A percentile compares a stretch with the other conserved stretches of the same genome.
phyloP scores from a whole-genome alignment of 2,113 vertebrate species.

The Oxyruncus cristatus region DNA sequence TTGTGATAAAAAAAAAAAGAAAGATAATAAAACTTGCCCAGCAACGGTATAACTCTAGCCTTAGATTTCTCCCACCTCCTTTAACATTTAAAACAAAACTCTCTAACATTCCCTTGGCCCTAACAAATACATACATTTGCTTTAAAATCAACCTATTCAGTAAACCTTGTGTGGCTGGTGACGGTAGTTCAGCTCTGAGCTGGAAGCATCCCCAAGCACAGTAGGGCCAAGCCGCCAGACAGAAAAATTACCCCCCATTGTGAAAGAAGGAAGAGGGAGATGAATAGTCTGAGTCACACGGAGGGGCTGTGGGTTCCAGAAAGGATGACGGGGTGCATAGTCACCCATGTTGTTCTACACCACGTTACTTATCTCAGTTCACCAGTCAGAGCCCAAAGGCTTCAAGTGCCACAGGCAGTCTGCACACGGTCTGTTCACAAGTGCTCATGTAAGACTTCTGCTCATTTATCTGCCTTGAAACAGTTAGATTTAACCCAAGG shows the following conservation, averaged over 20 bases:
- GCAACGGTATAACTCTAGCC: neutral
- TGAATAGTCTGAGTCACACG: rapidly evolving
- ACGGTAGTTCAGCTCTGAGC: neutral
- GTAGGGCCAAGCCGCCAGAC: rapidly evolving
- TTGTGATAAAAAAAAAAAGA: neutral
- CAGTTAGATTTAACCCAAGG: neutral
- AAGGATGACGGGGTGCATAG: neutral
- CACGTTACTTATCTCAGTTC: neutral
- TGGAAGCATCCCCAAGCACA: neutral
- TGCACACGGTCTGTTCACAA: neutral
- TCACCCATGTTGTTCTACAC: neutral
- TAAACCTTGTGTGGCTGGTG: neutral
- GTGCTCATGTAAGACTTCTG: neutral
- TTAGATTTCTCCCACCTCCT: neutral
- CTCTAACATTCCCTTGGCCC: neutral
- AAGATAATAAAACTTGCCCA: neutral
- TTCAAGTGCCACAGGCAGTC: neutral
- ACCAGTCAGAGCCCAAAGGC: neutral
- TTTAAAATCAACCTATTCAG: neutral
- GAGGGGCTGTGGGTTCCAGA: rapidly evolving
- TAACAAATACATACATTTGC: neutral
- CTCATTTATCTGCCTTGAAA: neutral
- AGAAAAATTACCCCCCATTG: neutral
- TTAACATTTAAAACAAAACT: neutral
- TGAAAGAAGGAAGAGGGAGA: neutral